Evolutionary conservation across 2,888 invertebrate species (phyloP), one percentile per base, ranked within the genome.

Genomic region (Mamestra brassicae): DNA sequence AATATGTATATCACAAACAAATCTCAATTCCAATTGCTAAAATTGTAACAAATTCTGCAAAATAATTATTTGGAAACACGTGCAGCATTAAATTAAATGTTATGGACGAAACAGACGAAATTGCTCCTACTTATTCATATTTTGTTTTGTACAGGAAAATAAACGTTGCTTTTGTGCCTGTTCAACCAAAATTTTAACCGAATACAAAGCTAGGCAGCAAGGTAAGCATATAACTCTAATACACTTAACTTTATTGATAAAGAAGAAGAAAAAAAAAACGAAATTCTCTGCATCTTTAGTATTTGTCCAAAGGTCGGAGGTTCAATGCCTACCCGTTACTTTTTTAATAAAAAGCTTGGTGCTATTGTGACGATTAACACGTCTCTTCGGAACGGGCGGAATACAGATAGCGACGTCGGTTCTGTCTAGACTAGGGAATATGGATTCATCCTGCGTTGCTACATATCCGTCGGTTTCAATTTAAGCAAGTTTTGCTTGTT

Each of bases 361-460:
- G 82, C 78, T 85, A 78, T 87, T 83, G 83, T 80, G 78, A 73
- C 87, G 80, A 87, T 86, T 87, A 87, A 76, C 84, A 85, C 87
- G 87, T 86, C 77, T 78, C 86, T 87, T 84, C 65, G 76, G 54
- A 74, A 73, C 74, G 81, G 70, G 58, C 63, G 73, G 84, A 87
- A 87, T 84, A 83, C 87, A 87, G 84, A 87, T 87, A 84, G 77
- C 78, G 54, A 62, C 50, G 77, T 76, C 73, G 54, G 61, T 77
- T 69, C 75, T 77, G 85, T 85, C 85, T 85, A 85, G 85, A 85
- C 85, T 77, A 74, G 71, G 60, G 83, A 79, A 83, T 85, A 85
- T 83, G 83, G 78, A 82, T 85, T 86, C 75, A 71, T 71, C 47
- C 69, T 73, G 74, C 76, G 71, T 58, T 78, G 82, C 58, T 81